Evolutionary conservation across 2,888 invertebrate species (phyloP).

Genomic region (Odiellus spinosus): DNA sequence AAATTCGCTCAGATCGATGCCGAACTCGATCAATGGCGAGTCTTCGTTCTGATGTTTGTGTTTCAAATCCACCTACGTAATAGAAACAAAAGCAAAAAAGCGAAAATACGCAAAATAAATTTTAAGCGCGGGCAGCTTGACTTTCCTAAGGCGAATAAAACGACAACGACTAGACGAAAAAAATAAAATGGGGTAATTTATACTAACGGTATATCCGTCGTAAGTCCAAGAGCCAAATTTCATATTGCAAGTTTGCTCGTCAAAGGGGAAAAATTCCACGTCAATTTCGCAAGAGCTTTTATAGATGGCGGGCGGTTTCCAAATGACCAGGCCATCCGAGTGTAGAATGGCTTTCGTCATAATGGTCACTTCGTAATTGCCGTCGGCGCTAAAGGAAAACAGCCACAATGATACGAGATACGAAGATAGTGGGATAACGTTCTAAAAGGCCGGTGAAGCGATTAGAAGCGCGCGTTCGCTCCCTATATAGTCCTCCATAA

Average conservation of each 20-base stretch:
- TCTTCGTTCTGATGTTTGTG: conserved; percentile 20
- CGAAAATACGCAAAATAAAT: not conserved
- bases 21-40: conserved; percentile 21
- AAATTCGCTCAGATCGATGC: conserved; percentile 37
- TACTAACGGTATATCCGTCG: conserved; percentile 37
- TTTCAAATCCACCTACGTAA: conserved; percentile 17
- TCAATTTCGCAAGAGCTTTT: conserved; percentile 78
- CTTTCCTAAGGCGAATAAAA: not conserved
- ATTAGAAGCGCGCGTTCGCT: too few species aligned
- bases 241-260: conserved; percentile 73
- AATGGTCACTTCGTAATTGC: conserved; percentile 75
- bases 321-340: conserved; percentile 53
- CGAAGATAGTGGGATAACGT: too few species aligned
- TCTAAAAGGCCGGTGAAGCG: too few species aligned
- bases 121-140: not conserved
- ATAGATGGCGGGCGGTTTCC: conserved; percentile 85
- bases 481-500: too few species aligned
- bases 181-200: not conserved
- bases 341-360: conserved; percentile 71
- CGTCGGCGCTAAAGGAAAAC: conserved; percentile 43
- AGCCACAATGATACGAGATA: too few species aligned
- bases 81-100: not conserved
- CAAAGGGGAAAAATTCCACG: conserved; percentile 71
- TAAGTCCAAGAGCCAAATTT: conserved; percentile 82
- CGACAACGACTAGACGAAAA: too few species aligned